Percentiles rank a stretch among this genome's conserved stretches.
Conservation (phyloP, 2,113 vertebrate species). For the Odontophorus gujanensis region DNA sequence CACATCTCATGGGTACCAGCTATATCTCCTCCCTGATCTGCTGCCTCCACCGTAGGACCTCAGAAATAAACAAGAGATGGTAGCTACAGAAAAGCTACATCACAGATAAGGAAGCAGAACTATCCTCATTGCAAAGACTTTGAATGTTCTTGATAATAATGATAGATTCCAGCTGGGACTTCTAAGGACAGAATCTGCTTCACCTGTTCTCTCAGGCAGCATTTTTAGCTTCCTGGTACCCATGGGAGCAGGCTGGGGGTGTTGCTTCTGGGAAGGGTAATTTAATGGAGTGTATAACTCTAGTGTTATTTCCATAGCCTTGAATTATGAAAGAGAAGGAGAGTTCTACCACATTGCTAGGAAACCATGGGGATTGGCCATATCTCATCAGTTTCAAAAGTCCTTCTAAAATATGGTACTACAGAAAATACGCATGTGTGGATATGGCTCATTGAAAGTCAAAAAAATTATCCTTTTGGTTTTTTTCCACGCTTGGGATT, state of each 20-base stretch:
- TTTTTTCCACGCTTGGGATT: not conserved
- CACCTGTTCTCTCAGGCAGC: not conserved
- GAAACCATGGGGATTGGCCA: not conserved
- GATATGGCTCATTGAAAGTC: not conserved
- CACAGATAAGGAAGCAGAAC: not conserved
- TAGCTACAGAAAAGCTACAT: fast-evolving
- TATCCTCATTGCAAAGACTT: fast-evolving
- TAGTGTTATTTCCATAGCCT: not conserved
- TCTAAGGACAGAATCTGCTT: not conserved
- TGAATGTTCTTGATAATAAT: not conserved
- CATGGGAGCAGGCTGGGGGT: not conserved
- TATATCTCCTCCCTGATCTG: fast-evolving
- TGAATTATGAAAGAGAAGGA: not conserved
- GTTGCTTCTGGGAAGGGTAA: not conserved
- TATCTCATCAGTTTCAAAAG: not conserved
- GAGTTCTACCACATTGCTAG: not conserved
- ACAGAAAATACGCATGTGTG: not conserved
- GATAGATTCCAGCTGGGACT: not conserved
- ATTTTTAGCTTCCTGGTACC: not conserved
- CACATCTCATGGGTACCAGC: fast-evolving
- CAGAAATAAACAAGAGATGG: fast-evolving
- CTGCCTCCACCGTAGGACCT: fast-evolving
- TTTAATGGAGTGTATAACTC: not conserved
- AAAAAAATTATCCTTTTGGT: not conserved
- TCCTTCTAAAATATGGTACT: not conserved